Evolutionary conservation across 2,888 invertebrate genomes (phyloP).

Genomic region (Sesia bembeciformis): DNA sequence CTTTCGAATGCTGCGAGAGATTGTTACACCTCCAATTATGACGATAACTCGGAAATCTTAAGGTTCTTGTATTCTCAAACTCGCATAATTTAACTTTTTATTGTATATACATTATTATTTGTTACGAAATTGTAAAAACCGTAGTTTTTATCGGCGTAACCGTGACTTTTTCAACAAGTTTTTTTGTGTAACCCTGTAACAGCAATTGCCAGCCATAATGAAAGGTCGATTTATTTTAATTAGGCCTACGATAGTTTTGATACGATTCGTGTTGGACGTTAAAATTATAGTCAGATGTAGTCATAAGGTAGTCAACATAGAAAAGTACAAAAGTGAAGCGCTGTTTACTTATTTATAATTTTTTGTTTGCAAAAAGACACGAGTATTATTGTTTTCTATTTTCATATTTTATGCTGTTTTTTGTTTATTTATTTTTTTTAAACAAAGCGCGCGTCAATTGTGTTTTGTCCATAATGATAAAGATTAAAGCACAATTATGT

Average conservation of each 20-base stretch:
- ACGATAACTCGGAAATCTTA: no score
- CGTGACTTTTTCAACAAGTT: no score
- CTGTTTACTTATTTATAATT: slow-evolving; percentile 2
- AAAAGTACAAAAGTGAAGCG: slow-evolving; percentile 9
- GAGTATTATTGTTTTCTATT: neutral
- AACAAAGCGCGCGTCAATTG: slow-evolving; percentile 9
- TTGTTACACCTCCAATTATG: no score
- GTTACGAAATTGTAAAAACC: slow-evolving; percentile 1
- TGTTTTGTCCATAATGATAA: slow-evolving; percentile 27
- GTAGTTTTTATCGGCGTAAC: slow-evolving; percentile 1
- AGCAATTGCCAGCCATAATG: no score
- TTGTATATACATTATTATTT: no score
- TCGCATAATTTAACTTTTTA: no score
- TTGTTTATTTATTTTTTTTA: slow-evolving; percentile 21
- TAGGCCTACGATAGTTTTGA: slow-evolving; percentile 8
- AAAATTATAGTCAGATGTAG: slow-evolving; percentile 2
- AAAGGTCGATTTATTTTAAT: slow-evolving; percentile 1
- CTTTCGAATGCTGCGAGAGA: no score
- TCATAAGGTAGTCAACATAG: slow-evolving; percentile 7
- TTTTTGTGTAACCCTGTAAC: no score
- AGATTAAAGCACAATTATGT: slow-evolving; percentile 64
- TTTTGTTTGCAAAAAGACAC: slow-evolving; percentile 1
- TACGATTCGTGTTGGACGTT: slow-evolving; percentile 8
- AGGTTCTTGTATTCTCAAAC: no score
- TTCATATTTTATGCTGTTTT: slow-evolving; percentile 35